Evolutionary conservation across 2,888 invertebrate genomes (phyloP), one percentile per base, ranked within the genome.

Genomic region (Parapristionchus giblindavisi): DNA sequence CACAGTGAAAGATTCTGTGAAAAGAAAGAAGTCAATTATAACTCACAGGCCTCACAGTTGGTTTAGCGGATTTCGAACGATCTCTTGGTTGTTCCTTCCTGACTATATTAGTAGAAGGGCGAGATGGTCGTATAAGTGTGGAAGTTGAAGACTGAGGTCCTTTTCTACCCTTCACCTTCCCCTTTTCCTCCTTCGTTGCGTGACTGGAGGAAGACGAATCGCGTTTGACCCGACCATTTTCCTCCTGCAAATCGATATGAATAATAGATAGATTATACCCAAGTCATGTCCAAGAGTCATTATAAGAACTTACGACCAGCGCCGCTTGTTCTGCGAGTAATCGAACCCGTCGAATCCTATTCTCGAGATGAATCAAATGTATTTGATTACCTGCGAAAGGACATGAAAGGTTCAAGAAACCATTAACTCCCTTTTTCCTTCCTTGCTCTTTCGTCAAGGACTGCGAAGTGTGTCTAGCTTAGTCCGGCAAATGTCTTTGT

Each of bases 221-320:
- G n/a, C n/a, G n/a, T 43, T 65, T 65, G 29, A 65, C 34, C 34
- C 68, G 68, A 34, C 68, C 36, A 2, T 34, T 40, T 38, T 52
- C 52, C 52, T 68, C 68, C 68, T 52, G 21, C 68, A 68, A 43
- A 21, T 52, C 48, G 48, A n/a, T n/a, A n/a, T n/a, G n/a, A n/a
- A n/a, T n/a, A n/a, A n/a, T n/a, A n/a, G n/a, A n/a, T n/a, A n/a
- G n/a, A n/a, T n/a, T n/a, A n/a, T n/a, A n/a, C n/a, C n/a, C n/a
- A n/a, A n/a, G n/a, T n/a, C n/a, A n/a, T n/a, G n/a, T n/a, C n/a
- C n/a, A n/a, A n/a, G n/a, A n/a, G n/a, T n/a, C n/a, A n/a, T n/a
- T n/a, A n/a, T n/a, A n/a, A 36, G n/a, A 14, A 14, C 48, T 68
- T 8, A 68, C 68, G 32, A 24, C 11, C 21, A 52, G 27, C n/a